Evolutionary conservation across 2,113 vertebrate genomes (phyloP), one percentile per base, ranked within the genome.

Genomic region (Osmerus mordax): DNA sequence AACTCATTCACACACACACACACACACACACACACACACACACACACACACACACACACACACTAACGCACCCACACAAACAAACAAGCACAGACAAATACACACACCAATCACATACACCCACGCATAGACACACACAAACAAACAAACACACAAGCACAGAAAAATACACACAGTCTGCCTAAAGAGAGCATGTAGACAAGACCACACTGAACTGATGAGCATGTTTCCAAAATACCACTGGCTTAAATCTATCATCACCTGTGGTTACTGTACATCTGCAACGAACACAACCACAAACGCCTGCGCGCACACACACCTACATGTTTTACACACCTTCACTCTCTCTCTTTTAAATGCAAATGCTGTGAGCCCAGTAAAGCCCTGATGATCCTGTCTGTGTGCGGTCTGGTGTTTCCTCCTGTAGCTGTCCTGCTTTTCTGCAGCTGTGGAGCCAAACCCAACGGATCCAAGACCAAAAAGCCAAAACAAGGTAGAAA

Each of bases 401-500:
- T 70, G 16, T 60, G 12, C 28, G 23, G 54, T 51, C 16, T 15
- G 18, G 25, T 36, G 54, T 47, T 7, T 16, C 21, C 29, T 59
- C 53, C 25, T 65, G 14, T 55, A 99, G 97, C 84, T 75, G 80
- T 92, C 70, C 81, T 96, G 76, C 88, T 95, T 72, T 86, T 85
- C 21, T 93, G 89, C 78, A 80, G 87, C 4, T 83, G 89, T 69
- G 88, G 89, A 76, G 92, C 93, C 84, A 96, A 94, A 79, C 94
- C 94, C 76, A 85, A 87, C 3, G 88, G 89, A 76, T 92, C 93
- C 84, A 96, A 94, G 79, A 94, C 94, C 76, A 98, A 94, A 88
- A 97, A 95, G 67, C 84, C 93, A 76, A 98, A 96, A 80, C 88
- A 95, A 88, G 91, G 97, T 98, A 93, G 92, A 92, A 91, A 32